Conservation (phyloP, 1,140 invertebrate genomes). For the Drosophila saltans region DNA sequence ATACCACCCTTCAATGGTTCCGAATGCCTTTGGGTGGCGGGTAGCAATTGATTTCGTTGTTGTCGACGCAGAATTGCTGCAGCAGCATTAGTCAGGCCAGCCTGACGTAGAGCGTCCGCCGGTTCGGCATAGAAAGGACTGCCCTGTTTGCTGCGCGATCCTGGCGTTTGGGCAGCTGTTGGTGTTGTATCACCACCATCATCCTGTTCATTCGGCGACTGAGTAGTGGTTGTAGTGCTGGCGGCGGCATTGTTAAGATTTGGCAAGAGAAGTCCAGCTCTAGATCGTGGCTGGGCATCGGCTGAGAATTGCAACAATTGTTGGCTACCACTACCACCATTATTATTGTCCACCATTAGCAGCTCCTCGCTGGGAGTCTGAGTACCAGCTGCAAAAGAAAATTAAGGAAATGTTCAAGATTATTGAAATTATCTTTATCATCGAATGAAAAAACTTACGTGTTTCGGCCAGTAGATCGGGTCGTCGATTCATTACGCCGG, state of each 20-base stretch:
- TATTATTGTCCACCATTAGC: slow-evolving; percentile 9
- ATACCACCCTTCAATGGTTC: slow-evolving; percentile 84
- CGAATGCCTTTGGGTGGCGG: slow-evolving; percentile 85
- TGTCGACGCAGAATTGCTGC: slow-evolving; percentile 82
- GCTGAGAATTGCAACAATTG: slow-evolving; percentile 70
- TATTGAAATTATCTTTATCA: no score
- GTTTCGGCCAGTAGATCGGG: slow-evolving; percentile 88
- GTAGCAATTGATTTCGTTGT: slow-evolving; percentile 69
- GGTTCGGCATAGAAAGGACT: slow-evolving; percentile 97
- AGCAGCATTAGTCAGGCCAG: slow-evolving; percentile 81
- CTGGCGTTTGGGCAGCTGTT: slow-evolving; percentile 68
- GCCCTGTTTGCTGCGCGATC: slow-evolving; percentile 84
- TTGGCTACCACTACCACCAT: slow-evolving; percentile 52
- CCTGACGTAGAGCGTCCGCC: slow-evolving; percentile 89
- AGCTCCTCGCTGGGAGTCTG: slow-evolving; percentile 68
- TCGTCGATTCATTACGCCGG: slow-evolving; percentile 84
- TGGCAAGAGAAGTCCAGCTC: slow-evolving; percentile 69
- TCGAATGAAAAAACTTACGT: slow-evolving; percentile 84
- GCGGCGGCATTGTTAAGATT: slow-evolving; percentile 23
- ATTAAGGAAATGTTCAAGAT: background rate
- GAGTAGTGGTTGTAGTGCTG: slow-evolving; percentile 41
- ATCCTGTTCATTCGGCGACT: slow-evolving; percentile 54
- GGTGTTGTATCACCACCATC: slow-evolving; percentile 67
- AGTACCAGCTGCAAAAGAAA: slow-evolving; percentile 72
- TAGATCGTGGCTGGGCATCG: slow-evolving; percentile 67